These are phyloP conservation scores for Rhingia campestris DNA, from an alignment of 2,888 invertebrate genomes.

Conservation along the genomic window DNA sequence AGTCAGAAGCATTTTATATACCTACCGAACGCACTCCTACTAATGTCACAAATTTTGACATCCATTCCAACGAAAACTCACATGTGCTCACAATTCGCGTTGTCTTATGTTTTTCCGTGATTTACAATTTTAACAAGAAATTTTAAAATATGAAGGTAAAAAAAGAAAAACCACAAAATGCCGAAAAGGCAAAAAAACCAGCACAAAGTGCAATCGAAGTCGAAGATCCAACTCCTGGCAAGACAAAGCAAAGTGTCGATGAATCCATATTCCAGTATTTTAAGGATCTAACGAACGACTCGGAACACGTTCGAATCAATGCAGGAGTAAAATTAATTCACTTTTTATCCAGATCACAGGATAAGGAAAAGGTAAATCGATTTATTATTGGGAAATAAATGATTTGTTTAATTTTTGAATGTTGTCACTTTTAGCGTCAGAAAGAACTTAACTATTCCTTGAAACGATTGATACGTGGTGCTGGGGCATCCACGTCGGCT, in stretches of 20 bases:
- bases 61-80: conserved; percentile 25
- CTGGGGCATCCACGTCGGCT: conserved; percentile 87
- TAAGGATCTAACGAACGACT: conserved; percentile 77
- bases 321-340: conserved; percentile 77
- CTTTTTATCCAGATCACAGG: conserved; percentile 75
- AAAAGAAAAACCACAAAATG: conserved; percentile 44
- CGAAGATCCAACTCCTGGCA: conserved; percentile 10
- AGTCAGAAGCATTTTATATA: neutral
- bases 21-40: conserved; percentile 16
- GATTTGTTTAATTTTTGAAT: conserved; percentile 28
- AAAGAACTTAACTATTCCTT: conserved; percentile 87
- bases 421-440: conserved; percentile 83
- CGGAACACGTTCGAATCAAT: conserved; percentile 76
- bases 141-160: conserved; percentile 59
- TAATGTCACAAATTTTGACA: conserved; percentile 41
- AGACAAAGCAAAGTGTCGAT: conserved; percentile 74
- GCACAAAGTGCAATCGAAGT: neutral
- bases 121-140: neutral
- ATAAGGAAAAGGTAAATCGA: conserved; percentile 76
- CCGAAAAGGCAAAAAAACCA: neutral
- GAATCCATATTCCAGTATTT: conserved; percentile 77
- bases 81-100: conserved; percentile 64
- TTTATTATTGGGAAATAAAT: neutral
- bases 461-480: conserved; percentile 87
- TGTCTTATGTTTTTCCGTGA: conserved; percentile 50